Conservation (phyloP, 2,888 invertebrate species). For the Euphydryas editha region DNA sequence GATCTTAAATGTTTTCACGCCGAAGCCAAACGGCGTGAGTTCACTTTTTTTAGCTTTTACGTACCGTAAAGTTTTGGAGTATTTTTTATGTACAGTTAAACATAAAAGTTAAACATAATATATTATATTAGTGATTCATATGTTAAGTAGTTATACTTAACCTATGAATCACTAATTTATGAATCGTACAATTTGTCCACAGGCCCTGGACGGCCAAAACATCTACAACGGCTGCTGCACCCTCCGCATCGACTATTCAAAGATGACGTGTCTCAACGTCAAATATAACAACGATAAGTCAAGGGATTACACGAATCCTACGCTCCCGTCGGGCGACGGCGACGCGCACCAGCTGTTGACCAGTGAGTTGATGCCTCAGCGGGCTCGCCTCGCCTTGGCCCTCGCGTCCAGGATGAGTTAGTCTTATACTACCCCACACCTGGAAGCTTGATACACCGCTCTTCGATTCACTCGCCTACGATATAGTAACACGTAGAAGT, state of each 20-base stretch:
- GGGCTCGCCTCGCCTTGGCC: constrained; percentile 79
- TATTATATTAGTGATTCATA: no score
- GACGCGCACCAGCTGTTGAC: constrained; percentile 86
- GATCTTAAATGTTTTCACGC: neutral
- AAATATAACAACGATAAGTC: constrained; percentile 99
- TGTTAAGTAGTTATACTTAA: no score
- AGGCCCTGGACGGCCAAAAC: constrained; percentile 98
- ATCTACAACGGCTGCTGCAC: constrained; percentile 99
- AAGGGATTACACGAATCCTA: constrained; percentile 99
- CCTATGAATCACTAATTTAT: neutral
- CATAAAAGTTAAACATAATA: neutral
- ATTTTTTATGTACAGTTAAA: neutral
- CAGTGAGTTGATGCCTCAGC: constrained; percentile 85
- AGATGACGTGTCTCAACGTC: constrained; percentile 98
- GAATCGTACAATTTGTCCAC: constrained; percentile 57
- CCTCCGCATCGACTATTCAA: constrained; percentile 99
- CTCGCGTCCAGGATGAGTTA: constrained; percentile 86
- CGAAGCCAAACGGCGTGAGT: neutral
- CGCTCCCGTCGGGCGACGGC: constrained; percentile 96
- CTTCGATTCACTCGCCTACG: constrained; percentile 50
- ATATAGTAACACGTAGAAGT: constrained; percentile 7
- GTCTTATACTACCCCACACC: constrained; percentile 78
- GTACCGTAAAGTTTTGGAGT: neutral
- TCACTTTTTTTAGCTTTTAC: neutral
- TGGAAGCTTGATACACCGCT: constrained; percentile 62